These are phyloP conservation scores for Dastarcus helophoroides DNA, from an alignment of 2,888 invertebrate species.

Conservation along the genomic window DNA sequence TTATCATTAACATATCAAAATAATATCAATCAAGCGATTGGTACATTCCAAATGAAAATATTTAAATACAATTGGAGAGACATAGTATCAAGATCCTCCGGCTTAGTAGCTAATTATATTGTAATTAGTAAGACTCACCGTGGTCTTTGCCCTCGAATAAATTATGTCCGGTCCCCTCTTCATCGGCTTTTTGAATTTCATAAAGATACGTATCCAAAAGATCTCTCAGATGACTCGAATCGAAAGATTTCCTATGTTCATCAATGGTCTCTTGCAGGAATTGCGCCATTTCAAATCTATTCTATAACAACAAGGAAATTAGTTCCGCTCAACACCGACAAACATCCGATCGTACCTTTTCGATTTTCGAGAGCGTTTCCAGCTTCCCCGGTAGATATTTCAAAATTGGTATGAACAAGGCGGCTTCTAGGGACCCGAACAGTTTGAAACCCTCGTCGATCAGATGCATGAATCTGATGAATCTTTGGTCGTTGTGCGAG, in stretches of 20 bases:
- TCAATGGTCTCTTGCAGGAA: slow-evolving; percentile 79
- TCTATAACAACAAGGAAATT: slow-evolving; percentile 34
- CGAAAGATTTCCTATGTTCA: slow-evolving; percentile 65
- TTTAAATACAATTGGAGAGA: no score
- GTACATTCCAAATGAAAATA: no score
- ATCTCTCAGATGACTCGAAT: slow-evolving; percentile 65
- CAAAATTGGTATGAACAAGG: slow-evolving; percentile 74
- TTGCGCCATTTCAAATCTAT: slow-evolving; percentile 73
- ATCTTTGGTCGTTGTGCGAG: slow-evolving; percentile 62
- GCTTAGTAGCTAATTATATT: no score
- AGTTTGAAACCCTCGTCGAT: slow-evolving; percentile 86
- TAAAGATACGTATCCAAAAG: slow-evolving; percentile 76
- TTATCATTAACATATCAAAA: no score
- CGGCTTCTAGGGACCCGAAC: slow-evolving; percentile 70
- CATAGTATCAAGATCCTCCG: no score
- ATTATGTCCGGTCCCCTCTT: slow-evolving; percentile 58
- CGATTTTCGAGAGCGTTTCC: slow-evolving; percentile 43
- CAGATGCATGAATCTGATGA: slow-evolving; percentile 68
- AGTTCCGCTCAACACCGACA: not conserved
- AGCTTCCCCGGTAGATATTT: slow-evolving; percentile 47
- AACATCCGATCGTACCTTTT: slow-evolving; percentile 32
- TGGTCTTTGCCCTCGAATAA: slow-evolving; percentile 80
- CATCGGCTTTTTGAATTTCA: slow-evolving; percentile 73
- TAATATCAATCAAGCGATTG: no score
- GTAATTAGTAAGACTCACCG: slow-evolving; percentile 58